Evolutionary conservation across 2,888 invertebrate genomes (phyloP).

Genomic region (Drosophila flavopinicola): DNA sequence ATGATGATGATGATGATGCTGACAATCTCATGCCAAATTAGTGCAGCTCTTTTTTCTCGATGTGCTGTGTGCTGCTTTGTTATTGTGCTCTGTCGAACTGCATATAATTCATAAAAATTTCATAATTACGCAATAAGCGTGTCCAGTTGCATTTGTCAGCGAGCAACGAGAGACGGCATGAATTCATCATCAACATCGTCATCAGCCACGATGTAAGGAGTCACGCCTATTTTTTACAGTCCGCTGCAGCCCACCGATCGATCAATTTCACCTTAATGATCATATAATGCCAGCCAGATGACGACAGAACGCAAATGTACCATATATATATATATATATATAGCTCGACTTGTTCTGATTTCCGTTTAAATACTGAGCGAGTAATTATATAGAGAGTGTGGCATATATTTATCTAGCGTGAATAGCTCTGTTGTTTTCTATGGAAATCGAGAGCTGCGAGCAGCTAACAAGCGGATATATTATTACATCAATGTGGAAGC

Average conservation of each 20-base stretch:
- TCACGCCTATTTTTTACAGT: constrained; percentile 61
- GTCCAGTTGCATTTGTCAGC: constrained; percentile 68
- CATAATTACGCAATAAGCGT: constrained; percentile 78
- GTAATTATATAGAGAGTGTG: constrained; percentile 2
- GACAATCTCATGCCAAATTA: constrained; percentile 81
- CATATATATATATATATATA: not conserved
- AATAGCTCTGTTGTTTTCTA: not conserved
- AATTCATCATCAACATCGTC: constrained; percentile 73
- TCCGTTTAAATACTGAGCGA: not conserved
- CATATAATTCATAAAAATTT: constrained; percentile 74
- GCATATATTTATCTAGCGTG: not conserved
- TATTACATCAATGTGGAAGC: not conserved
- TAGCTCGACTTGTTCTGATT: not conserved
- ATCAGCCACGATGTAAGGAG: constrained; percentile 51
- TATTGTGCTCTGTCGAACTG: constrained; percentile 22
- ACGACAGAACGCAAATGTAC: constrained; percentile 13
- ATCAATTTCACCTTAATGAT: constrained; percentile 76
- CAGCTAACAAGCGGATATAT: not conserved
- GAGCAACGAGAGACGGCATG: constrained; percentile 33
- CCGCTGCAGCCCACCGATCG: constrained; percentile 50
- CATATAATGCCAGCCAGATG: constrained; percentile 58
- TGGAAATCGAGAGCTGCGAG: not conserved
- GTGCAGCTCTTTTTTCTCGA: constrained; percentile 71
- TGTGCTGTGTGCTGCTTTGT: constrained; percentile 6
- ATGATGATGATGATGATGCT: constrained; percentile 41